Conservation (phyloP, 2,797 vertebrate species). For the Eurystomus glaucurus region DNA sequence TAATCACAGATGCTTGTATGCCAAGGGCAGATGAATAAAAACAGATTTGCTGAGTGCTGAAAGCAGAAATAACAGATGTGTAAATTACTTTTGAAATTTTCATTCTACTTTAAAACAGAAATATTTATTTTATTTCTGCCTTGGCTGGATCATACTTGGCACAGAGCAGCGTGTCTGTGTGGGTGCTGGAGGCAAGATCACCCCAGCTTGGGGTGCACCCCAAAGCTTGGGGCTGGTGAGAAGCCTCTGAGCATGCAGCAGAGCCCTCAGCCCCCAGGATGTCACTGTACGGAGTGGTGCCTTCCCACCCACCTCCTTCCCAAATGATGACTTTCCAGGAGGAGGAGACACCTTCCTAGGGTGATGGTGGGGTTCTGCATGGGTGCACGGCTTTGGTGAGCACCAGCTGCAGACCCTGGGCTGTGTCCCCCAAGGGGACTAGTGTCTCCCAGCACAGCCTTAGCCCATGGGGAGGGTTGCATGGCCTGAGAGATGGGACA, state of each 20-base stretch:
- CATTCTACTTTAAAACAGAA: background rate
- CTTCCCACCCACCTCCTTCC: background rate
- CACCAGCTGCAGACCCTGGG: fast-evolving
- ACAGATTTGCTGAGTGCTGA: background rate
- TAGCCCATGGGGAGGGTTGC: fast-evolving
- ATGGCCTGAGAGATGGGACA: background rate
- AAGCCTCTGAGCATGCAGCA: background rate
- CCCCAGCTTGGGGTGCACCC: fast-evolving
- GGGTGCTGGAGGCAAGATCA: background rate
- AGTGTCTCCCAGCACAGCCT: background rate
- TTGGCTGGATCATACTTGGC: background rate
- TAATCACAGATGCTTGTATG: background rate
- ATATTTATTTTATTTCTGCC: background rate
- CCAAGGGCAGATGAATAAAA: background rate
- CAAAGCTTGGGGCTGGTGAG: background rate
- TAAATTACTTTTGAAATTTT: slow-evolving; percentile 4
- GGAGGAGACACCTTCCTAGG: background rate
- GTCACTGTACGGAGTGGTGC: background rate
- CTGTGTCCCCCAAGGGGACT: fast-evolving
- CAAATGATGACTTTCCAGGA: fast-evolving
- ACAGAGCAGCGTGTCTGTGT: fast-evolving
- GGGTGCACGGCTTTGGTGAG: fast-evolving
- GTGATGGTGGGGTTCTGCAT: background rate
- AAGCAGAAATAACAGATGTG: background rate
- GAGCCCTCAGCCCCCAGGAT: background rate